Conservation (phyloP, 1,140 invertebrate species). For the Linepithema humile region DNA sequence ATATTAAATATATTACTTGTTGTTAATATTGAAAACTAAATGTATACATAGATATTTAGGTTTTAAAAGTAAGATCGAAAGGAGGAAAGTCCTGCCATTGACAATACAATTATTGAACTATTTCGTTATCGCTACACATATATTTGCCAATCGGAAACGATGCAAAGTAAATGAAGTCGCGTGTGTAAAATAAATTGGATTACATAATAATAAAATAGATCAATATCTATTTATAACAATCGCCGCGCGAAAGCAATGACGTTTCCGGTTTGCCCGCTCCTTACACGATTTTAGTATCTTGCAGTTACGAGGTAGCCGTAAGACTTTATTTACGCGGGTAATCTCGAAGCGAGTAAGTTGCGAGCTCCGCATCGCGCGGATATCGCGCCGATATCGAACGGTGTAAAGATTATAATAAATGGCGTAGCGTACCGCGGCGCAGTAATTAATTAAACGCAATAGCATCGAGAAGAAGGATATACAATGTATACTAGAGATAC, state of each 20-base stretch:
- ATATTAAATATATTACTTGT: no score
- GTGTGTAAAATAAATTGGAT: not conserved
- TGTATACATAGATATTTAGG: not conserved
- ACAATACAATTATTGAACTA: no score
- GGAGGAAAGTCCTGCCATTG: not conserved
- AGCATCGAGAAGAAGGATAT: constrained; percentile 19
- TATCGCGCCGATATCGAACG: constrained; percentile 21
- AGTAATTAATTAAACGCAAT: constrained; percentile 53
- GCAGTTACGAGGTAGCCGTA: constrained; percentile 25
- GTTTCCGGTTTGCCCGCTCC: constrained; percentile 19
- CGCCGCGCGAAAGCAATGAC: not conserved
- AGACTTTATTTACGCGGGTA: constrained; percentile 44
- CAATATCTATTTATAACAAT: constrained; percentile 39
- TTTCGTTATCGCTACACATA: not conserved
- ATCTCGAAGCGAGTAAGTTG: constrained; percentile 37
- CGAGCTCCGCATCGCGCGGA: not conserved
- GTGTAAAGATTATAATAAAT: constrained; percentile 50
- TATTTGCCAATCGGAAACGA: not conserved
- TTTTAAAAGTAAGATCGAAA: not conserved
- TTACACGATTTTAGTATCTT: constrained; percentile 29
- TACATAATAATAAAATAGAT: constrained; percentile 37
- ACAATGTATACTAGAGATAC: constrained; percentile 38
- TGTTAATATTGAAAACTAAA: not conserved
- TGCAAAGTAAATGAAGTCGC: not conserved
- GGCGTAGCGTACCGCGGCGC: not conserved